Evolutionary conservation across 2,797 vertebrate species (phyloP).

Genomic region (Threskiornis aethiopicus): DNA sequence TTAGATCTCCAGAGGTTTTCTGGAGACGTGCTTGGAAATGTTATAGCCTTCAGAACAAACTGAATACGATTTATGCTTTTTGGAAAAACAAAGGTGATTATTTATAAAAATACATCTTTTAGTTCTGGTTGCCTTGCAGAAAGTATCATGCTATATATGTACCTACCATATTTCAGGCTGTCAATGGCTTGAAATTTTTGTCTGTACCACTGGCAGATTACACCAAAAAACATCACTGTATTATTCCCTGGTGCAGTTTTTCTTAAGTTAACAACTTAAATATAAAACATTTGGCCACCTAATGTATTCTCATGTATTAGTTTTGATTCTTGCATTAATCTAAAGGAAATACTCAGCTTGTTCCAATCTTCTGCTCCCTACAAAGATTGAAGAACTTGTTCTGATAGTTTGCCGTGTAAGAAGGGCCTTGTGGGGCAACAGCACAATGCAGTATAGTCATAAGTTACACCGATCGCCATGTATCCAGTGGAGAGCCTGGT

Average conservation of each 20-base stretch:
- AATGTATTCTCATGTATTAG: background rate
- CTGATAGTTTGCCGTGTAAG: background rate
- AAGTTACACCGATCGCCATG: background rate
- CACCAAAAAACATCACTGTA: background rate
- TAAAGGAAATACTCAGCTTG: background rate
- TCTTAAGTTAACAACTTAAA: background rate
- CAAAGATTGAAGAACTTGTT: background rate
- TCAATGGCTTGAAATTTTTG: background rate
- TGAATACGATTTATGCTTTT: background rate
- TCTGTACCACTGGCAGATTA: background rate
- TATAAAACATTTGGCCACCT: background rate
- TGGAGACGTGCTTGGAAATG: background rate
- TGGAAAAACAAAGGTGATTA: constrained; percentile 20
- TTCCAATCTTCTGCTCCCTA: background rate
- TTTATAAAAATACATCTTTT: background rate
- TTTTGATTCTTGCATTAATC: background rate
- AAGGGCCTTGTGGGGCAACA: background rate
- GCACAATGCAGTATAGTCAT: background rate
- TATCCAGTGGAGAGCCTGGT: background rate
- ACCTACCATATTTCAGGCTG: background rate
- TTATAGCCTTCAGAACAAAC: background rate
- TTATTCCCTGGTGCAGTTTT: background rate
- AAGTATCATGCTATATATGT: background rate
- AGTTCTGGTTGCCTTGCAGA: background rate
- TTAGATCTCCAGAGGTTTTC: constrained; percentile 36